These are phyloP conservation scores for Caenorhabditis angaria DNA, from an alignment of 2,888 invertebrate species.

Conservation along the genomic window DNA sequence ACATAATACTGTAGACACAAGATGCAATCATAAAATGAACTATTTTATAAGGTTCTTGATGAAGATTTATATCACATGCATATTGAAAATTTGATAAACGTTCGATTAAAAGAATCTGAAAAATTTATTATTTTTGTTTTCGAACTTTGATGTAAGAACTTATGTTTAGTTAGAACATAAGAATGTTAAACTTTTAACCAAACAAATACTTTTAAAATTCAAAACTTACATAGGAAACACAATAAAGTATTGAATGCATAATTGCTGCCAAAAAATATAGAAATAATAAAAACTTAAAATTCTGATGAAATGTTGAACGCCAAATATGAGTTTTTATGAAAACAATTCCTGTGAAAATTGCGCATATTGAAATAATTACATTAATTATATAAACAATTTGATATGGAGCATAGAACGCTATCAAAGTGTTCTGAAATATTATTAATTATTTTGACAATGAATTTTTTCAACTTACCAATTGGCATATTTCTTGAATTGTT, in stretches of 20 bases:
- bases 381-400: slow-evolving; percentile 3
- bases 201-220: too few relatives aligned
- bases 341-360: slow-evolving; percentile 29
- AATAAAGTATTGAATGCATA: slow-evolving; percentile 29
- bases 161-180: too few relatives aligned
- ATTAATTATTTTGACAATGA: background rate
- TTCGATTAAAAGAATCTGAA: slow-evolving; percentile 19
- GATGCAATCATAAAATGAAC: slow-evolving; percentile 30
- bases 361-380: slow-evolving; percentile 17
- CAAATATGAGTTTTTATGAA: slow-evolving; percentile 32
- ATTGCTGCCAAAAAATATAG: slow-evolving; percentile 34
- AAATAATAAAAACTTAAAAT: slow-evolving; percentile 35
- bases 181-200: too few relatives aligned
- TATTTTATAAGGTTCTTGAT: slow-evolving; percentile 20
- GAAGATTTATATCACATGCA: slow-evolving; percentile 27
- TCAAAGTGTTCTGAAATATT: background rate
- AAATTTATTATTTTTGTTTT: background rate
- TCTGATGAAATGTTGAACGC: slow-evolving; percentile 34
- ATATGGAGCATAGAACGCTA: background rate
- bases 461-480: background rate
- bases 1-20: slow-evolving; percentile 32
- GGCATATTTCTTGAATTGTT: background rate
- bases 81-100: slow-evolving; percentile 18
- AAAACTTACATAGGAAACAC: slow-evolving; percentile 18
- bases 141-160: too few relatives aligned